Conservation (phyloP, 2,113 vertebrate species). For the Aleadryas rufinucha region DNA sequence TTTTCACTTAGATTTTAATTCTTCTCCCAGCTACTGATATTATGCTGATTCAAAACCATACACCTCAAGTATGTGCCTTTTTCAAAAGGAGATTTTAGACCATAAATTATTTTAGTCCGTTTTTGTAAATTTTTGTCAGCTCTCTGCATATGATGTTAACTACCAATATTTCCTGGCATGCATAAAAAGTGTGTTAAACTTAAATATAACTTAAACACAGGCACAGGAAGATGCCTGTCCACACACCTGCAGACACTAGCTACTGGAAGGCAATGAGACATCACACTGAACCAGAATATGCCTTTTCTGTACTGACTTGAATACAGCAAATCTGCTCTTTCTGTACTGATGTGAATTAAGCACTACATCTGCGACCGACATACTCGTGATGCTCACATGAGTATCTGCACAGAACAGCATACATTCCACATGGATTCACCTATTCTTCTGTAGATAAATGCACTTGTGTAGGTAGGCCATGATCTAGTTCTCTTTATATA, state of each 20-base stretch:
- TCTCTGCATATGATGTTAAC: background rate
- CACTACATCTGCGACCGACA: background rate
- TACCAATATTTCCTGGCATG: background rate
- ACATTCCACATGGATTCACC: background rate
- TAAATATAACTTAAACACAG: background rate
- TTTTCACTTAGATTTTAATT: background rate
- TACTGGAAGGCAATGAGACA: background rate
- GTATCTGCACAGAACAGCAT: background rate
- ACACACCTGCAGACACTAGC: background rate
- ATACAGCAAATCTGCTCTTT: background rate
- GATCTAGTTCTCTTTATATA: background rate
- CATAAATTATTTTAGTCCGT: background rate
- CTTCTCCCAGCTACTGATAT: background rate
- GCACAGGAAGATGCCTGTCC: background rate
- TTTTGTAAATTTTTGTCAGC: background rate
- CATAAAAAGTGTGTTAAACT: rapidly evolving
- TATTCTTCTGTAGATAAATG: background rate
- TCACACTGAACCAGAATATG: background rate
- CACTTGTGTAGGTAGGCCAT: rapidly evolving
- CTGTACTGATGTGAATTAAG: background rate
- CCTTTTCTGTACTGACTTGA: background rate
- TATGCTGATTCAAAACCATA: background rate
- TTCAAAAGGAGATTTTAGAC: background rate
- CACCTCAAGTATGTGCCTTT: background rate
- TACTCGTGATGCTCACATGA: rapidly evolving